Evolutionary conservation across 2,113 vertebrate species (phyloP).

Genomic region (Leucoraja erinaceus): DNA sequence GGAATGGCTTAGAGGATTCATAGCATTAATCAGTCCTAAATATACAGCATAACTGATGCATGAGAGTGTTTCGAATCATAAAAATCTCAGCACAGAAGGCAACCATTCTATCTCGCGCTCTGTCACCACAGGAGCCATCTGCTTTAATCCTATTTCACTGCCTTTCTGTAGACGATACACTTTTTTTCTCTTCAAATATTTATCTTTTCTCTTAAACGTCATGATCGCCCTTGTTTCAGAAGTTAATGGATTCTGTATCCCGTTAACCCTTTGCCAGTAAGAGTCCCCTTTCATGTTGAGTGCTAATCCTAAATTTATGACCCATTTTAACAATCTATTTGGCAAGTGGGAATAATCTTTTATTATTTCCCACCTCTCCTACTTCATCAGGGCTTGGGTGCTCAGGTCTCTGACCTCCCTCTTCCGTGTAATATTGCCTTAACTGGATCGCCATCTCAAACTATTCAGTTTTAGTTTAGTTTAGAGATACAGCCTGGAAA

Average conservation of each 20-base stretch:
- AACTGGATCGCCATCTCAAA: not conserved
- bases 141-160: not conserved
- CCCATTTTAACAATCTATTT: not conserved
- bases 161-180: not conserved
- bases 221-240: not conserved
- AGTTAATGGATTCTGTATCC: not conserved
- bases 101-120: not conserved
- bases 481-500: too few relatives aligned
- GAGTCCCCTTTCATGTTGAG: not conserved
- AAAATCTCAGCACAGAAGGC: not conserved
- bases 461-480: too few relatives aligned
- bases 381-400: not conserved
- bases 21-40: conserved; percentile 16
- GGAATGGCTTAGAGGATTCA: not conserved
- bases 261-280: not conserved
- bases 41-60: conserved; percentile 24
- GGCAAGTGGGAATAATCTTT: not conserved
- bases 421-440: not conserved
- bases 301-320: not conserved
- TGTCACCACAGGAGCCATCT: not conserved
- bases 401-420: not conserved
- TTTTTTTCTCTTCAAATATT: not conserved
- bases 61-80: not conserved
- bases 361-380: not conserved
- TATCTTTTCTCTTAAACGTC: not conserved